Conservation (phyloP, 2,888 invertebrate genomes). For the Plagodis pulveraria region DNA sequence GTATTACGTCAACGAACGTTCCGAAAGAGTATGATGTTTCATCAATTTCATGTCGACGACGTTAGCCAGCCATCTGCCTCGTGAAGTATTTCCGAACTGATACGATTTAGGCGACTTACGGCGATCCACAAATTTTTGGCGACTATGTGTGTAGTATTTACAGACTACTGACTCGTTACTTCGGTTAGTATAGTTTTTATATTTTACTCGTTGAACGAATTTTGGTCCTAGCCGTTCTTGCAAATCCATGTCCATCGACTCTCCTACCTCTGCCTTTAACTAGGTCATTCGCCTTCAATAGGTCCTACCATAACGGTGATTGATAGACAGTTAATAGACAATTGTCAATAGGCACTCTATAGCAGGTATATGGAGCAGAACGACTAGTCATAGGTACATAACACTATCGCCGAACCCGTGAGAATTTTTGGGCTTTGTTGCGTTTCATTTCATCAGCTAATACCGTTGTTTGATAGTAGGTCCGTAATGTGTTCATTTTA, state of each 20-base stretch:
- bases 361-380: conserved; percentile 60
- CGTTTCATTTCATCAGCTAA: conserved; percentile 31
- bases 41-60: too few relatives aligned
- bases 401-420: conserved; percentile 46
- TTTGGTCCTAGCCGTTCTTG: neutral
- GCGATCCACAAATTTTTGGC: too few relatives aligned
- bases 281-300: conserved; percentile 56
- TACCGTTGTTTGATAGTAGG: neutral
- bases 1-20: too few relatives aligned
- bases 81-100: too few relatives aligned
- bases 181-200: too few relatives aligned
- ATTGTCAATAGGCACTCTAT: conserved; percentile 43
- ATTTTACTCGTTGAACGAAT: too few relatives aligned
- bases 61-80: too few relatives aligned
- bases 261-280: conserved; percentile 40
- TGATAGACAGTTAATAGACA: conserved; percentile 45
- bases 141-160: too few relatives aligned
- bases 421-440: conserved; percentile 38
- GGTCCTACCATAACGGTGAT: conserved; percentile 51
- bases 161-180: too few relatives aligned
- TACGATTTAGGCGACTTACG: too few relatives aligned
- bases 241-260: conserved; percentile 34
- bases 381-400: conserved; percentile 37
- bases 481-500: neutral
- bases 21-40: too few relatives aligned